A percentile compares a stretch with the other conserved stretches of the same genome.
These are phyloP conservation scores for Artibeus lituratus DNA, from an alignment of 2,797 vertebrate genomes.

Conservation along the genomic window DNA sequence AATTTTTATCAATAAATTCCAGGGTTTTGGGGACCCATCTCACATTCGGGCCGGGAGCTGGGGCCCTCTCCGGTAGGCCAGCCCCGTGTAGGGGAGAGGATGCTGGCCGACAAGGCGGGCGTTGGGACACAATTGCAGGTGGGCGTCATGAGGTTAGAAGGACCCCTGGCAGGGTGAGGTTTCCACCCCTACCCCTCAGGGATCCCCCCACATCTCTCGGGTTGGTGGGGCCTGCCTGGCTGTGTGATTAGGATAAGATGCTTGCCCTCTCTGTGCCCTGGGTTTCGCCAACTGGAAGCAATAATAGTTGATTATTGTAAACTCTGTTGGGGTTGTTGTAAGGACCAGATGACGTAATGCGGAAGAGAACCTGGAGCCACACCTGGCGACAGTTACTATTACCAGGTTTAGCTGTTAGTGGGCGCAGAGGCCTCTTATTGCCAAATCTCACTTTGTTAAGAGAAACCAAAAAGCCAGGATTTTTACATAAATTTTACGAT, in stretches of 20 bases:
- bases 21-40: neutral
- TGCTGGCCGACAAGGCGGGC: neutral
- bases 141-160: neutral
- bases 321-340: neutral
- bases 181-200: neutral
- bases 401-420: neutral
- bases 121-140: neutral
- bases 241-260: neutral
- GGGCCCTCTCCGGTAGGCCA: neutral
- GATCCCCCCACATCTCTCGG: neutral
- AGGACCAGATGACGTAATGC: neutral
- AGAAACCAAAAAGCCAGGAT: neutral
- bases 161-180: neutral
- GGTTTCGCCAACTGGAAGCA: neutral
- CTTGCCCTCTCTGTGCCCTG: neutral
- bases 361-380: neutral
- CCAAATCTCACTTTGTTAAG: neutral
- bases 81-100: accelerated
- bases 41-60: too few species aligned
- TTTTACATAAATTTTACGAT: neutral
- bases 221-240: accelerated
- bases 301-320: neutral
- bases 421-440: neutral
- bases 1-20: neutral
- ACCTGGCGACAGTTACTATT: neutral